phyloP scores from a whole-genome alignment of 2,113 vertebrate species.

The Plestiodon gilberti region DNA sequence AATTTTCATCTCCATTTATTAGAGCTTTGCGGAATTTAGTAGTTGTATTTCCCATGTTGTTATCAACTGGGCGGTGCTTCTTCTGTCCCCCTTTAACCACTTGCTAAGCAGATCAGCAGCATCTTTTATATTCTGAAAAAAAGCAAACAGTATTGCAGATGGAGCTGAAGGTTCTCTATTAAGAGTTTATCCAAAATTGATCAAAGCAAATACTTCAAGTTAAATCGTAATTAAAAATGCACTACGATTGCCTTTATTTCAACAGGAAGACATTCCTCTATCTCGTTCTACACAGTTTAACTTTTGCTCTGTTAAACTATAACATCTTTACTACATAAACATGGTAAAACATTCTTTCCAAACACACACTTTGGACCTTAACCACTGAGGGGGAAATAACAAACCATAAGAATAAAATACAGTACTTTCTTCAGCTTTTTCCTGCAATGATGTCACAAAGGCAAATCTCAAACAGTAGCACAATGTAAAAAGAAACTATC shows the following conservation, averaged over 20 bases:
- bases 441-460: not conserved
- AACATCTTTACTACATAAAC: conserved; percentile 19
- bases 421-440: not conserved
- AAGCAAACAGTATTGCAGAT: conserved; percentile 57
- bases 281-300: conserved; percentile 36
- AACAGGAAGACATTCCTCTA: not conserved
- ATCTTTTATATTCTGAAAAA: conserved; percentile 82
- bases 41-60: conserved; percentile 96
- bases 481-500: not conserved
- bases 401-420: not conserved
- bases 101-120: conserved; percentile 71
- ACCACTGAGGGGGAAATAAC: not conserved
- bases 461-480: not conserved
- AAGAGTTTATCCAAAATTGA: conserved; percentile 15
- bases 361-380: conserved; percentile 16
- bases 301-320: conserved; percentile 48
- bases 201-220: not conserved
- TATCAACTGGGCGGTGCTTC: conserved; percentile 67
- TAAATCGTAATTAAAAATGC: not conserved
- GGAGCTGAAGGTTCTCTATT: conserved; percentile 37
- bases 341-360: not conserved
- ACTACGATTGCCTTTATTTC: conserved; percentile 37
- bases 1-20: conserved; percentile 93
- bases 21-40: conserved; percentile 99
- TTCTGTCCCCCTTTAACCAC: conserved; percentile 78